These are phyloP conservation scores for Trachelus tabidus DNA, from an alignment of 2,888 invertebrate genomes.

Conservation along the genomic window DNA sequence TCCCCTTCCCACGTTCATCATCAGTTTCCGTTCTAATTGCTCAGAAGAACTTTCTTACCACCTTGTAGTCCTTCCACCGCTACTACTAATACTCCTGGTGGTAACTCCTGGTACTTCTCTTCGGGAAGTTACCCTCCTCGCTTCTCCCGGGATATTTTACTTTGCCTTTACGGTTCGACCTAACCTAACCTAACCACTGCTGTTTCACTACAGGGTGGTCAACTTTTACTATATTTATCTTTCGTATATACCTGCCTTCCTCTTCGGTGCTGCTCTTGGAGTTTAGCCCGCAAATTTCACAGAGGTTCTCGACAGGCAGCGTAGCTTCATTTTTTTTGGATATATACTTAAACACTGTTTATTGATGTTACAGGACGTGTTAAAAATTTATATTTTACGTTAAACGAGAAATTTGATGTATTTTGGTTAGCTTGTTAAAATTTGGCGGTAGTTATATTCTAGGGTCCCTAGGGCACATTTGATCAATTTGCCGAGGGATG, in stretches of 20 bases:
- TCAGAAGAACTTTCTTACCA: background rate
- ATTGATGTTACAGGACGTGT: background rate
- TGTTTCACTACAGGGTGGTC: background rate
- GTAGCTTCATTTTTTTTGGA: background rate
- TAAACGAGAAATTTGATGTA: background rate
- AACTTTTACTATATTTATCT: background rate
- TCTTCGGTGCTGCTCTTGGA: background rate
- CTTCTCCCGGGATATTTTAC: background rate
- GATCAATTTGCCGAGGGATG: background rate
- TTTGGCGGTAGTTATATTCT: background rate
- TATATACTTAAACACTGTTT: background rate
- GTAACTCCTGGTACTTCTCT: background rate
- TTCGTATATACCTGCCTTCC: background rate
- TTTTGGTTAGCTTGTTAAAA: background rate
- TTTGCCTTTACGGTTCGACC: background rate
- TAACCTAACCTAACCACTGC: background rate
- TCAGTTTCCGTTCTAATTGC: background rate
- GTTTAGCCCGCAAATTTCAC: background rate
- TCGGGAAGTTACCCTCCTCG: background rate
- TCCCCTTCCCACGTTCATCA: background rate
- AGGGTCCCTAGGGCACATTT: background rate
- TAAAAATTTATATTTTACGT: background rate
- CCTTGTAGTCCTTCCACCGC: background rate
- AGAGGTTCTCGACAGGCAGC: background rate
- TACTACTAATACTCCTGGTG: too few relatives aligned